phyloP scores from a whole-genome alignment of 1,140 invertebrate genomes.

The Conus betulinus region DNA sequence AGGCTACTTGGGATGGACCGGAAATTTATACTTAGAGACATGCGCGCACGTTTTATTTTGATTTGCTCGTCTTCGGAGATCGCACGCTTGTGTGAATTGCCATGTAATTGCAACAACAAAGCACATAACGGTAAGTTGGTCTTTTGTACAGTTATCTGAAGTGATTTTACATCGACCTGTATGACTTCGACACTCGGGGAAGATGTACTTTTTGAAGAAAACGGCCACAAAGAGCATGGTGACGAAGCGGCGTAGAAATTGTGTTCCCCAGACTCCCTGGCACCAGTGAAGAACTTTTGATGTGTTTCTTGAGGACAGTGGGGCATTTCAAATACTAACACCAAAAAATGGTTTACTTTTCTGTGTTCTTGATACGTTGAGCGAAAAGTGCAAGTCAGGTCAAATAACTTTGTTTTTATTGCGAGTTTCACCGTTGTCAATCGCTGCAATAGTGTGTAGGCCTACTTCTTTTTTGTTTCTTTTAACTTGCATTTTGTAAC shows the following conservation, averaged over 20 bases:
- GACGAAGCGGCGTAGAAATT: constrained; percentile 26
- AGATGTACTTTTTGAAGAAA: constrained; percentile 21
- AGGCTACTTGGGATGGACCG: constrained; percentile 30
- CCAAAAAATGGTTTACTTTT: no score
- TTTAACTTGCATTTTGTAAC: no score
- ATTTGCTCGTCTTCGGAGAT: constrained; percentile 24
- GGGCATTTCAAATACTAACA: not conserved
- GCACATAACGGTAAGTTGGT: constrained; percentile 22
- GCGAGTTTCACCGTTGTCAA: no score
- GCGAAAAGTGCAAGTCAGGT: no score
- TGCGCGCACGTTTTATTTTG: constrained; percentile 42
- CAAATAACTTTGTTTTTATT: no score
- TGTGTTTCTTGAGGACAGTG: not conserved
- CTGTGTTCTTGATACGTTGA: no score
- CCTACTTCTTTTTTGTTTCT: no score
- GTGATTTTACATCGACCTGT: not conserved
- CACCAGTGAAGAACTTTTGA: constrained; percentile 26
- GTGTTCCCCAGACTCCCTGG: constrained; percentile 21
- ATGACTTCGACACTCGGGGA: no score
- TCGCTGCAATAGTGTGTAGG: no score
- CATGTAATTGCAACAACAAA: constrained; percentile 38
- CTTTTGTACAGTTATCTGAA: not conserved
- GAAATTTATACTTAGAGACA: constrained; percentile 39
- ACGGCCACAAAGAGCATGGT: constrained; percentile 9
- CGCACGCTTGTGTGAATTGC: constrained; percentile 34